Conservation (phyloP, 2,888 invertebrate genomes). For the Hecatera dysodea region DNA sequence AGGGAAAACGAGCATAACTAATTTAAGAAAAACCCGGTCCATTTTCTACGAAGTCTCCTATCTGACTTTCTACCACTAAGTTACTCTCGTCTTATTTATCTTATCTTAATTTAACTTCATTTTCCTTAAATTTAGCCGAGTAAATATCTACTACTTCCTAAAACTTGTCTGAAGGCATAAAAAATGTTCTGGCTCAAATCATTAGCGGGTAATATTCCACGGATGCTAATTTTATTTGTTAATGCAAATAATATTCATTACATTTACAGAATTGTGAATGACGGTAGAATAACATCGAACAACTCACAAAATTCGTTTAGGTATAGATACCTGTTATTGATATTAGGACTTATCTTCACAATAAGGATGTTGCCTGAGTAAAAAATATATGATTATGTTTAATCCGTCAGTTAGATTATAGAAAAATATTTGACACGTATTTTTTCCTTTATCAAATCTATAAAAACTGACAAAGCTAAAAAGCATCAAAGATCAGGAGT, state of each 20-base stretch:
- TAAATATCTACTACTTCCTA: not conserved
- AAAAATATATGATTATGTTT: no score
- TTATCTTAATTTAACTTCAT: not conserved
- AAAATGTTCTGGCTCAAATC: not conserved
- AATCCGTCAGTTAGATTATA: no score
- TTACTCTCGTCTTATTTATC: no score
- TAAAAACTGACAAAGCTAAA: no score
- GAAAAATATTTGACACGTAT: no score
- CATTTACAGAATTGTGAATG: not conserved
- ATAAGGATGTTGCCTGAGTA: no score
- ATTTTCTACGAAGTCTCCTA: not conserved
- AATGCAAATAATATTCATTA: slow-evolving; percentile 8
- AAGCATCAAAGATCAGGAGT: no score
- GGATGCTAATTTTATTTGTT: slow-evolving; percentile 11
- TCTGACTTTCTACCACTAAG: not conserved
- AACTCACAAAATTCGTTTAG: not conserved
- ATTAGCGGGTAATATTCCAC: not conserved
- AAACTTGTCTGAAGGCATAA: not conserved
- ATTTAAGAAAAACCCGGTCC: not conserved
- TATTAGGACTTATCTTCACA: no score
- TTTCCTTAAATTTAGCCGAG: not conserved
- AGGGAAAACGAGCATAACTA: not conserved
- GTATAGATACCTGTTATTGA: not conserved
- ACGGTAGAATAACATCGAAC: not conserved
- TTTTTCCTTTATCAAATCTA: no score